phyloP scores from a whole-genome alignment of 2,888 invertebrate species.

The Eurois occulta region DNA sequence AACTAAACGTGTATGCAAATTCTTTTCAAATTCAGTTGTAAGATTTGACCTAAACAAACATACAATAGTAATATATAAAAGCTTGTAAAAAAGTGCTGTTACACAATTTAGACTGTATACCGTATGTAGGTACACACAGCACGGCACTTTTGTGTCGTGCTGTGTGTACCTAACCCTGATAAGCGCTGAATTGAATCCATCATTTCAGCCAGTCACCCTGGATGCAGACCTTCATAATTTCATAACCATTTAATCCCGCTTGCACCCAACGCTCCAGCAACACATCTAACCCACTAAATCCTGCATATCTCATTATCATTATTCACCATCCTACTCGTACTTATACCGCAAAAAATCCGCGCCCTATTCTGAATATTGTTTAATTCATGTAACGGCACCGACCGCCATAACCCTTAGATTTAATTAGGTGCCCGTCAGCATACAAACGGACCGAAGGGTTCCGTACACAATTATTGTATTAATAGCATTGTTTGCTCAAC shows the following conservation, averaged over 20 bases:
- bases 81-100: not conserved
- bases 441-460: constrained; percentile 56
- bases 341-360: constrained; percentile 29
- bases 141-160: not conserved
- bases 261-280: not conserved
- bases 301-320: not conserved
- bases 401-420: constrained; percentile 60
- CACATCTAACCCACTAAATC: constrained; percentile 7
- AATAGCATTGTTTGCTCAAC: constrained; percentile 59
- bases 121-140: no score
- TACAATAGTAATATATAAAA: no score
- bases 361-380: constrained; percentile 19
- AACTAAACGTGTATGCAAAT: no score
- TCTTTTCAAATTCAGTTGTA: no score
- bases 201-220: not conserved
- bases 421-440: constrained; percentile 65
- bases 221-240: not conserved
- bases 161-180: not conserved
- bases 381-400: constrained; percentile 45
- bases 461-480: constrained; percentile 63
- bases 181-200: not conserved
- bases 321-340: not conserved
- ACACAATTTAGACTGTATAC: no score
- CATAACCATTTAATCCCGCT: not conserved
- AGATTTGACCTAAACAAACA: no score